Conservation (phyloP, 2,797 vertebrate genomes). For the Mallotus villosus region DNA sequence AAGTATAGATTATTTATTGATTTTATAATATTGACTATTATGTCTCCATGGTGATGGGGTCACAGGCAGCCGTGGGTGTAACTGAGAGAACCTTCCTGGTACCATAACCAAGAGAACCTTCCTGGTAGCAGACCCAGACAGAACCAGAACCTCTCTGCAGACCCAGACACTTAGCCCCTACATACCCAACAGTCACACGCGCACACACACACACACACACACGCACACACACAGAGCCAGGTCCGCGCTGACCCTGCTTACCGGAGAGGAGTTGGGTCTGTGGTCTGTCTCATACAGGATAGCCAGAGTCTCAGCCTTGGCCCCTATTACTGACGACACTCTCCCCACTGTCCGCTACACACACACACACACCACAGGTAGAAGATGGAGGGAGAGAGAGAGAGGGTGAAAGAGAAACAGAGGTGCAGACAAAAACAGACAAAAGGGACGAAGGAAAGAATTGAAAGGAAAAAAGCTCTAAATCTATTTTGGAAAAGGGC, state of each 20-base stretch:
- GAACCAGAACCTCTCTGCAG: too few relatives aligned
- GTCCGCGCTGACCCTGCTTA: constrained; percentile 74
- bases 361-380: not conserved
- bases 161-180: too few relatives aligned
- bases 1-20: too few relatives aligned
- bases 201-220: too few relatives aligned
- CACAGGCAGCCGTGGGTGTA: too few relatives aligned
- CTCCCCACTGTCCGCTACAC: constrained; percentile 90
- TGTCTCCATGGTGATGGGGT: too few relatives aligned
- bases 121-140: too few relatives aligned
- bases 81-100: too few relatives aligned
- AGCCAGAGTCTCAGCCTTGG: constrained; percentile 91
- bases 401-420: not conserved
- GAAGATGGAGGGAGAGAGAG: not conserved
- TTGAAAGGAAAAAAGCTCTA: not conserved
- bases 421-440: not conserved
- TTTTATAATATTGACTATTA: too few relatives aligned
- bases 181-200: too few relatives aligned
- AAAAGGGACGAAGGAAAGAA: not conserved
- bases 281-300: constrained; percentile 96
- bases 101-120: too few relatives aligned
- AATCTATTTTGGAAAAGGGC: not conserved
- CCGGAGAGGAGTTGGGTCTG: constrained; percentile 85
- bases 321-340: constrained; percentile 87
- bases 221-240: not conserved